Conservation (phyloP, 64 coral and sea anemone species). For the Stichodactyla helianthus region DNA sequence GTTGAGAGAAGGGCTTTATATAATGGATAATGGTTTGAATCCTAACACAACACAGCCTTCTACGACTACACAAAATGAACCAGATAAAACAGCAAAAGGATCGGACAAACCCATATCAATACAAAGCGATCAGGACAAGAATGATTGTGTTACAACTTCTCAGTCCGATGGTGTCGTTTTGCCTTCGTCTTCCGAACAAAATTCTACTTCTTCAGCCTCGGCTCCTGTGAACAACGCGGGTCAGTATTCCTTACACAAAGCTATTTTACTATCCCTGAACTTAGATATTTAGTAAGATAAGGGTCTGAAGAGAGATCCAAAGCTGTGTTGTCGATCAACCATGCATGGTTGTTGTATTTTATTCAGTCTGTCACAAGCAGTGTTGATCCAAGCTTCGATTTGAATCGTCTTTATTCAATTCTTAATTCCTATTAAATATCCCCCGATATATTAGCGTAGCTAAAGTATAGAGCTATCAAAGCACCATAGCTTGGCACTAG, state of each 20-base stretch:
- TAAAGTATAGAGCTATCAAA: not conserved
- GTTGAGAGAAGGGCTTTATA: not conserved
- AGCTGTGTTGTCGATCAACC: not conserved
- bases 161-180: not conserved
- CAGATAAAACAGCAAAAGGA: not conserved
- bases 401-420: too few species aligned
- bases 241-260: not conserved
- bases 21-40: not conserved
- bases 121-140: not conserved
- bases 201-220: not conserved
- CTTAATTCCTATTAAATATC: too few species aligned
- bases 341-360: not conserved
- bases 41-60: not conserved
- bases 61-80: not conserved
- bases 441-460: not conserved
- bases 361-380: not conserved
- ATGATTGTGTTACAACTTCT: not conserved
- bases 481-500: not conserved
- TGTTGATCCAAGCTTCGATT: not conserved
- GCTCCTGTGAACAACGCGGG: not conserved
- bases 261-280: not conserved
- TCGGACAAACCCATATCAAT: not conserved
- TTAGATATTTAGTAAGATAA: not conserved
- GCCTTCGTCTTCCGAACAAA: not conserved
- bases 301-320: not conserved